A percentile compares a stretch with the other conserved stretches of the same genome.
Conservation (phyloP, 2,113 vertebrate species). For the Rhegmatorhina hoffmannsi region DNA sequence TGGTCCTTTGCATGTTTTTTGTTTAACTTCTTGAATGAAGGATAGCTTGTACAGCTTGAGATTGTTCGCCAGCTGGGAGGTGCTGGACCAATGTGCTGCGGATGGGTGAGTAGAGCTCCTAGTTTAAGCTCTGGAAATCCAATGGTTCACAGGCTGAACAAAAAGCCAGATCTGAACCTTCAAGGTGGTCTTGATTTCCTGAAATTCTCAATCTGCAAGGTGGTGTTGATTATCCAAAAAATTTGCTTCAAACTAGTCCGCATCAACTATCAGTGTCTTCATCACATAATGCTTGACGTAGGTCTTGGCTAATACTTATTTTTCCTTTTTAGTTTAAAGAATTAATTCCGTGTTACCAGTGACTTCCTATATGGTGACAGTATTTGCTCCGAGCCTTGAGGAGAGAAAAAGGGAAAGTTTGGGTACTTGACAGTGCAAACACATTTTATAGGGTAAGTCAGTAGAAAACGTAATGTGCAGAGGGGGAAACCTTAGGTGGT, state of each 20-base stretch:
- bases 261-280: not conserved
- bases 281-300: not conserved
- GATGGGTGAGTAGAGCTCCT: fast-evolving
- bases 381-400: not conserved
- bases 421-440: not conserved
- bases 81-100: fast-evolving
- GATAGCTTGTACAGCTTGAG: not conserved
- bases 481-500: not conserved
- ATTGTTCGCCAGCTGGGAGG: too few relatives aligned
- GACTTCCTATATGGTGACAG: not conserved
- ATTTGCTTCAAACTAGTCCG: not conserved
- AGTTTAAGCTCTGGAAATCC: fast-evolving
- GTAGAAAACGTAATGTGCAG: not conserved
- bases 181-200: not conserved
- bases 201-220: not conserved
- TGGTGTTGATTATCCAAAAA: not conserved
- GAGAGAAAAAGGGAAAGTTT: not conserved
- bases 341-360: not conserved
- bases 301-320: not conserved
- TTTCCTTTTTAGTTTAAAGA: not conserved
- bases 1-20: not conserved
- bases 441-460: not conserved
- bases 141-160: not conserved
- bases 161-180: not conserved
- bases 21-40: not conserved